Conservation (phyloP, 2,797 vertebrate genomes). For the Columba guinea region DNA sequence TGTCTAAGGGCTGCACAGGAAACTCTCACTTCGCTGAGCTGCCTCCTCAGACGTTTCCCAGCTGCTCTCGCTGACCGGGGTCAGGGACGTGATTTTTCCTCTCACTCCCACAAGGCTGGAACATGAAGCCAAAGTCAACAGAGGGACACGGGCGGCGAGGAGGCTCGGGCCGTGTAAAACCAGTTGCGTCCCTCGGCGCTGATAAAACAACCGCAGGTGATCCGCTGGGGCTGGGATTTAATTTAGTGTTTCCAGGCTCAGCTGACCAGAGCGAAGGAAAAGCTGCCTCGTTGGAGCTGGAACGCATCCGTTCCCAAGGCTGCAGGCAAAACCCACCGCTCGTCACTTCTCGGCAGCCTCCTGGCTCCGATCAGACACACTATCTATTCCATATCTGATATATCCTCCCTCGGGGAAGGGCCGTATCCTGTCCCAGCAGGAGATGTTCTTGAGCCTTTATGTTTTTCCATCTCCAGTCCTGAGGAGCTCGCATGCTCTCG, state of each 20-base stretch:
- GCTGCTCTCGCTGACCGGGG: conserved; percentile 12
- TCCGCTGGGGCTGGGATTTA: not conserved
- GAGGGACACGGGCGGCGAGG: not conserved
- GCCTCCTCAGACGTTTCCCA: conserved; percentile 42
- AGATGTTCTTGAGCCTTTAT: conserved; percentile 50
- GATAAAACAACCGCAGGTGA: not conserved
- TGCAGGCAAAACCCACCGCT: not conserved
- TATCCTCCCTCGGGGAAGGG: conserved; percentile 33
- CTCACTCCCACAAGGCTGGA: not conserved
- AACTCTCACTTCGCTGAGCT: not conserved
- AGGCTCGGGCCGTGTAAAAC: not conserved
- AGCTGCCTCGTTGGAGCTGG: not conserved
- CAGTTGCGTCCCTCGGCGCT: not conserved
- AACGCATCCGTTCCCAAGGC: conserved; percentile 10
- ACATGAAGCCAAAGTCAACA: conserved; percentile 29
- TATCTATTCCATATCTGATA: not conserved
- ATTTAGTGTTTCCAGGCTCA: not conserved
- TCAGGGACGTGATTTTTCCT: conserved; percentile 15
- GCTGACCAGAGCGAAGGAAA: not conserved
- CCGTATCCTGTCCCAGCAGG: conserved; percentile 64
- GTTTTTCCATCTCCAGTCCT: conserved; percentile 38
- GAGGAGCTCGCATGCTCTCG: not conserved
- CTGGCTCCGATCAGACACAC: not conserved
- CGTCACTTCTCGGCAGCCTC: conserved; percentile 49
- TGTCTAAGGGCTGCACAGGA: not conserved